phyloP scores from a whole-genome alignment of 1,140 invertebrate species.

The Philopotamus ludificatus region DNA sequence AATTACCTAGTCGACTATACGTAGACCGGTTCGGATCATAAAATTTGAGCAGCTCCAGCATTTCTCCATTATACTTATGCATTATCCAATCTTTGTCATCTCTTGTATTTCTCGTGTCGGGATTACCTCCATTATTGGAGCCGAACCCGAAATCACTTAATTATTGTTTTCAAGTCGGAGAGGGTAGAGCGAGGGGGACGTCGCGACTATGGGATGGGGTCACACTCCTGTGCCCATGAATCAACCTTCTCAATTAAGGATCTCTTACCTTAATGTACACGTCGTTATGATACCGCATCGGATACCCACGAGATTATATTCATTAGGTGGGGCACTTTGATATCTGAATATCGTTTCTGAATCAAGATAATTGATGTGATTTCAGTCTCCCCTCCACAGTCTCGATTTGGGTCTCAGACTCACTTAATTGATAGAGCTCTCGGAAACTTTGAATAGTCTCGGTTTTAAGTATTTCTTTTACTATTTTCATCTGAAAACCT shows the following conservation, averaged over 20 bases:
- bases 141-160: slow-evolving; percentile 41
- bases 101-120: slow-evolving; percentile 20
- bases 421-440: too few relatives aligned
- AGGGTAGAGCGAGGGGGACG: slow-evolving; percentile 14
- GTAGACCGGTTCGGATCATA: too few relatives aligned
- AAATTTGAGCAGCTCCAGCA: too few relatives aligned
- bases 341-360: slow-evolving; percentile 25
- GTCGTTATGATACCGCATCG: slow-evolving; percentile 30
- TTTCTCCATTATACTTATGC: slow-evolving; percentile 25
- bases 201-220: slow-evolving; percentile 17
- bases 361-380: too few relatives aligned
- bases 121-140: slow-evolving; percentile 42
- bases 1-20: too few relatives aligned
- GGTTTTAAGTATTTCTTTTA: too few relatives aligned
- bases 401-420: too few relatives aligned
- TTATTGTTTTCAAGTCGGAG: slow-evolving; percentile 41
- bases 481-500: slow-evolving; percentile 1
- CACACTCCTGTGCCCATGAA: slow-evolving; percentile 30
- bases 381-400: too few relatives aligned
- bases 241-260: slow-evolving; percentile 39
- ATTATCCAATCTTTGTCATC: slow-evolving; percentile 34
- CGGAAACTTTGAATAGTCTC: too few relatives aligned
- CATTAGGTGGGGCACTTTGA: slow-evolving; percentile 20
- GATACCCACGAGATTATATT: slow-evolving; percentile 33
- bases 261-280: slow-evolving; percentile 40